Percentiles rank a stretch among this genome's conserved stretches.
Evolutionary conservation across 2,888 invertebrate genomes (phyloP).

Genomic region (Epistrophe grossulariae): DNA sequence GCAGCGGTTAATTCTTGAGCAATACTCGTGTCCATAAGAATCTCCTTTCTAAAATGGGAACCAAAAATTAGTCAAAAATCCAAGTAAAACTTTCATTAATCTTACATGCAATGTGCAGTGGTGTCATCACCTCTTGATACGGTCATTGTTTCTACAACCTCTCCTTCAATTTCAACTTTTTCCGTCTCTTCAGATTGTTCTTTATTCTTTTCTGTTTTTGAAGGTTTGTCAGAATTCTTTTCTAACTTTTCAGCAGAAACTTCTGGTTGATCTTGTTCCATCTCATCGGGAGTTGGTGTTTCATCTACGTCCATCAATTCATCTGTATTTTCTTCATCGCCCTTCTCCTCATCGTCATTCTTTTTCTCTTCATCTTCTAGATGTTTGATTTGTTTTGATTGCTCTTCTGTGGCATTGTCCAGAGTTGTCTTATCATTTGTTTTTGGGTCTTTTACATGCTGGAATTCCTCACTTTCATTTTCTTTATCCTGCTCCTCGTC

Average conservation of each 20-base stretch:
- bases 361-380: conserved; percentile 86
- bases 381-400: conserved; percentile 87
- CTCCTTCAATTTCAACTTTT: conserved; percentile 89
- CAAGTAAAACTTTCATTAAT: background rate
- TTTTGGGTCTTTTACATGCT: conserved; percentile 93
- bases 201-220: conserved; percentile 82
- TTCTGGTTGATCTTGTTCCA: conserved; percentile 78
- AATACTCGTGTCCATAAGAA: conserved; percentile 79
- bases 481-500: conserved; percentile 84
- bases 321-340: conserved; percentile 83
- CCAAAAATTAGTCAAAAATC: conserved; percentile 8
- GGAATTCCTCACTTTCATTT: conserved; percentile 88
- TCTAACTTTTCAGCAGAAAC: conserved; percentile 85
- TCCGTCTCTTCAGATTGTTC: conserved; percentile 84
- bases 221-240: conserved; percentile 81
- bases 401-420: conserved; percentile 93
- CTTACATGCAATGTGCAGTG: conserved; percentile 90
- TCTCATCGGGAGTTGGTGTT: conserved; percentile 83
- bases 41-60: conserved; percentile 78
- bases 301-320: conserved; percentile 83
- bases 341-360: conserved; percentile 85
- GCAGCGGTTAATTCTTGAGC: conserved; percentile 79
- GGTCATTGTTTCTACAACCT: conserved; percentile 87
- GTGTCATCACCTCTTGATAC: conserved; percentile 90
- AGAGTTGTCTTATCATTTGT: conserved; percentile 89